phyloP scores from a whole-genome alignment of 2,797 vertebrate genomes.

The Aplochiton taeniatus region DNA sequence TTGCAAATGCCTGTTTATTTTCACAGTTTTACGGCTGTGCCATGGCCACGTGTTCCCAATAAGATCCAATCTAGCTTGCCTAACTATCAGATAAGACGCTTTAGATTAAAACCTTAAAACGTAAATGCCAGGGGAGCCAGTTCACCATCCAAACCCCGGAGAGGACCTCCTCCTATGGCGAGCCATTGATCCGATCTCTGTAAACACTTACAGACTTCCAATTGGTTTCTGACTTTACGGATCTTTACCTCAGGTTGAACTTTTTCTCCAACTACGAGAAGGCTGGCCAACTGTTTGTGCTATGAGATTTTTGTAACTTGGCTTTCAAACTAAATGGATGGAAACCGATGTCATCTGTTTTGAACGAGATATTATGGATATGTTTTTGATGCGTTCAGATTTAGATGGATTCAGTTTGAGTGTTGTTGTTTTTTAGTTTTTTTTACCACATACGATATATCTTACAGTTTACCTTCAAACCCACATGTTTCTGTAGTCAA shows the following conservation, averaged over 20 bases:
- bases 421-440: too few species aligned
- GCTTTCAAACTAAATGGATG: too few species aligned
- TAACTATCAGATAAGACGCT: slow-evolving; percentile 31
- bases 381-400: too few species aligned
- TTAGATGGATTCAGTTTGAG: too few species aligned
- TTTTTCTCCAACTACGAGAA: too few species aligned
- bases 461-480: too few species aligned
- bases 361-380: too few species aligned
- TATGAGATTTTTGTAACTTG: too few species aligned
- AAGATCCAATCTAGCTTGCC: slow-evolving; percentile 29
- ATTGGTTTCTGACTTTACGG: slow-evolving; percentile 25
- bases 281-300: too few species aligned
- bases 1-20: slow-evolving; percentile 33
- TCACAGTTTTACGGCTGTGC: slow-evolving; percentile 22
- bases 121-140: slow-evolving; percentile 9
- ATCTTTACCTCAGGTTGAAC: slow-evolving; percentile 14
- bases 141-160: background rate
- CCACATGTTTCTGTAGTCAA: too few species aligned
- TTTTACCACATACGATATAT: too few species aligned
- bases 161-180: slow-evolving; percentile 10
- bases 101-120: slow-evolving; percentile 30
- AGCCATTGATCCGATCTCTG: slow-evolving; percentile 28
- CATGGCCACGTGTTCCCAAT: slow-evolving; percentile 42
- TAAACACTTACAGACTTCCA: slow-evolving; percentile 28
- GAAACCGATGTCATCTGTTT: too few species aligned